Evolutionary conservation across 2,113 vertebrate species (phyloP).

Genomic region (Pseudorectes ferrugineus): DNA sequence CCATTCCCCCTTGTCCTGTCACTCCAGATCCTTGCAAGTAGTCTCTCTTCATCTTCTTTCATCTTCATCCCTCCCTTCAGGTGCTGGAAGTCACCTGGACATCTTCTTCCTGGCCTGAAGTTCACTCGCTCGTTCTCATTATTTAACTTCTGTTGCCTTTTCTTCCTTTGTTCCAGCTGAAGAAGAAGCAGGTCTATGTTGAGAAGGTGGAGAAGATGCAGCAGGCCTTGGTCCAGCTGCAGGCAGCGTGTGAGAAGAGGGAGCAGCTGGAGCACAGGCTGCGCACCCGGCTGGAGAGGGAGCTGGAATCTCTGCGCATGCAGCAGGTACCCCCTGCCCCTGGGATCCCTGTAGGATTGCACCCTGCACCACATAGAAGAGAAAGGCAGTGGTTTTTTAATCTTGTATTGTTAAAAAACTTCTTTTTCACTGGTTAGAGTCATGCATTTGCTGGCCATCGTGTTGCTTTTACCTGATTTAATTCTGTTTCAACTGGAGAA

Average conservation of each 20-base stretch:
- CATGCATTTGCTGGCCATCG: not conserved
- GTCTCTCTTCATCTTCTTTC: not conserved
- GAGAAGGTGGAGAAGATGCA: slow-evolving; percentile 99
- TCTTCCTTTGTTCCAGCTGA: slow-evolving; percentile 77
- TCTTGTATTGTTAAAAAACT: not conserved
- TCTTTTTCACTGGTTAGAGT: not conserved
- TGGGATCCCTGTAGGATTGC: not conserved
- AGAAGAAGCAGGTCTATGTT: slow-evolving; percentile 99
- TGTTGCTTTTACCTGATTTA: not conserved
- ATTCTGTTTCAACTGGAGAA: not conserved
- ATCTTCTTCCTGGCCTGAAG: fast-evolving
- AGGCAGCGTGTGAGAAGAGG: slow-evolving; percentile 95
- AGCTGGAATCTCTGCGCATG: slow-evolving; percentile 92
- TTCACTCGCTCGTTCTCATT: fast-evolving
- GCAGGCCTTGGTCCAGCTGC: slow-evolving; percentile 93
- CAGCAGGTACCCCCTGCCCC: slow-evolving; percentile 82
- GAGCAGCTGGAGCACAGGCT: slow-evolving; percentile 94
- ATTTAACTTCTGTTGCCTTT: not conserved
- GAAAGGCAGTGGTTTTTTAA: not conserved
- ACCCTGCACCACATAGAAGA: not conserved
- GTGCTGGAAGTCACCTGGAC: not conserved
- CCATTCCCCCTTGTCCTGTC: not conserved
- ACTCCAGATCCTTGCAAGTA: not conserved
- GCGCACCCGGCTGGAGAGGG: slow-evolving; percentile 89
- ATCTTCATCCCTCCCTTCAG: too few species aligned